Evolutionary conservation across 2,113 vertebrate species (phyloP).

Genomic region (Vulpes ferrilata): DNA sequence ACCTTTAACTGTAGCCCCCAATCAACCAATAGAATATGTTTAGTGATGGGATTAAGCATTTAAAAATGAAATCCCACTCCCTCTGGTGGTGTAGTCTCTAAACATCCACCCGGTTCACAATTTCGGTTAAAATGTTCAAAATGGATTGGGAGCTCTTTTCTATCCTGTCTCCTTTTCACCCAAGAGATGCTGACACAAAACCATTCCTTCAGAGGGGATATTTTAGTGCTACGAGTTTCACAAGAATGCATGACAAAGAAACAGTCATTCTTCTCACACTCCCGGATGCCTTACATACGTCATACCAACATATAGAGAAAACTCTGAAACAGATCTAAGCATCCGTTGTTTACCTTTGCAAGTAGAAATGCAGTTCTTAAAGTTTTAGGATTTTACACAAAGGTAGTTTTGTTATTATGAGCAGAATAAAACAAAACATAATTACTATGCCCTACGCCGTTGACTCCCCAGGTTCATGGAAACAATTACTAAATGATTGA

Average conservation of each 20-base stretch:
- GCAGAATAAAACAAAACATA: neutral
- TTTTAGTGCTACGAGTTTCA: neutral
- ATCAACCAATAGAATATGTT: neutral
- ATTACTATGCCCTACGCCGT: neutral
- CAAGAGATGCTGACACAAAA: neutral
- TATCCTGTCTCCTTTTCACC: neutral
- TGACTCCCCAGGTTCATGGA: neutral
- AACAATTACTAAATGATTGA: neutral
- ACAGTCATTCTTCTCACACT: no score
- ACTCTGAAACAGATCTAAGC: neutral
- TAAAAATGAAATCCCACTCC: constrained; percentile 26
- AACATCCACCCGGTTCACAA: neutral
- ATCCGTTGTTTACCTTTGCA: neutral
- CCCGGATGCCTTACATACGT: neutral
- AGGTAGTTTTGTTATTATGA: neutral
- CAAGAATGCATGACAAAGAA: neutral
- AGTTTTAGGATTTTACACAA: neutral
- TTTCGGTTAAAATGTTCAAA: constrained; percentile 1
- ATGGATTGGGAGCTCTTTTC: neutral
- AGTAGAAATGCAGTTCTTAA: constrained; percentile 14
- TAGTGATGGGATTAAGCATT: neutral
- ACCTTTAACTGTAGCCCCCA: constrained; percentile 10
- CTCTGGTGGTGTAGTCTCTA: neutral
- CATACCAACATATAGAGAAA: neutral
- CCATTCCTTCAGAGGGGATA: neutral